Evolutionary conservation across 1,140 invertebrate species (phyloP).

Genomic region (Triops longicaudatus): DNA sequence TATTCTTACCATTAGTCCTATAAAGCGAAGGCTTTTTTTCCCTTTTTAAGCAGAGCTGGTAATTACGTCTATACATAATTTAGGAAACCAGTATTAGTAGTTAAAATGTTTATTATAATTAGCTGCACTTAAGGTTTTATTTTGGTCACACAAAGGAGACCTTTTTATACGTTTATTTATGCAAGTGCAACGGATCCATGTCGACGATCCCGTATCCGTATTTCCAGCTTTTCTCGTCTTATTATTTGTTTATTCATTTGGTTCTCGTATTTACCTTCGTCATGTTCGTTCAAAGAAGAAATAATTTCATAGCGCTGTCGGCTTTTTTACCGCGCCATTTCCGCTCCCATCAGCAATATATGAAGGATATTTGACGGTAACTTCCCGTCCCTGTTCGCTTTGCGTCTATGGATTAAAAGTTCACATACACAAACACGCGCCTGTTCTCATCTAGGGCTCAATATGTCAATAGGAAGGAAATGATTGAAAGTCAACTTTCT

Average conservation of each 20-base stretch:
- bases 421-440: too few relatives aligned
- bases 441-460: background rate
- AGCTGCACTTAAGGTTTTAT: background rate
- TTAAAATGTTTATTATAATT: too few relatives aligned
- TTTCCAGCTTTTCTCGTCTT: background rate
- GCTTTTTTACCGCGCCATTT: background rate
- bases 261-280: background rate
- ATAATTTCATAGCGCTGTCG: background rate
- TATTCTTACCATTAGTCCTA: too few relatives aligned
- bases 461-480: background rate
- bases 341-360: background rate
- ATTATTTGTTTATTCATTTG: too few relatives aligned
- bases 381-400: slow-evolving; percentile 3
- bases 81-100: too few relatives aligned
- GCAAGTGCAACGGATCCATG: background rate
- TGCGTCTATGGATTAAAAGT: background rate
- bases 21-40: too few relatives aligned
- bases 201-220: background rate
- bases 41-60: too few relatives aligned
- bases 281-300: background rate
- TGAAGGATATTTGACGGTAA: background rate
- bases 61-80: too few relatives aligned
- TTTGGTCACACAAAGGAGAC: background rate
- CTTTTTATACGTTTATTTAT: background rate
- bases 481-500: background rate